Conservation (phyloP, 1,140 invertebrate genomes). For the Nomia melanderi region DNA sequence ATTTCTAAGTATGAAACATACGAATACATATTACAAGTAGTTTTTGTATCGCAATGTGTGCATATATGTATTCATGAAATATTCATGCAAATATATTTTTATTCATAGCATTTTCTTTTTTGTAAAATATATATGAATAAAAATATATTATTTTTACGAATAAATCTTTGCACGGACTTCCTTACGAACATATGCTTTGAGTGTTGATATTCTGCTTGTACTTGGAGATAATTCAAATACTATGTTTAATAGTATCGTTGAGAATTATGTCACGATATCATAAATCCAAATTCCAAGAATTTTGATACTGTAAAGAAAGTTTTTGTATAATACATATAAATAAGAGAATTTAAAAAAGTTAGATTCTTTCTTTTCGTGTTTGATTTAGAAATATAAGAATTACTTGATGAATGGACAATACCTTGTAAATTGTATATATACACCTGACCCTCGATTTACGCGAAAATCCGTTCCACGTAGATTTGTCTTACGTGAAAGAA, state of each 20-base stretch:
- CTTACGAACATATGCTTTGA: constrained; percentile 25
- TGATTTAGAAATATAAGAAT: not conserved
- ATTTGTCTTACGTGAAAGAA: no score
- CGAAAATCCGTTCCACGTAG: no score
- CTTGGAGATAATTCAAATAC: constrained; percentile 17
- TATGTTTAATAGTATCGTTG: constrained; percentile 24
- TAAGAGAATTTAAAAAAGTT: not conserved
- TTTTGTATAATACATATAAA: not conserved
- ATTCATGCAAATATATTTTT: constrained; percentile 35
- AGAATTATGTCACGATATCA: constrained; percentile 35
- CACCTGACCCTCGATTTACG: no score
- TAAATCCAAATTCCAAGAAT: constrained; percentile 51
- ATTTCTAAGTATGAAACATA: constrained; percentile 3
- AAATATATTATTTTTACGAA: constrained; percentile 32
- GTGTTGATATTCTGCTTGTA: constrained; percentile 8
- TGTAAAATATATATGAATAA: constrained; percentile 28
- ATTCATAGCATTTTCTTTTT: constrained; percentile 14
- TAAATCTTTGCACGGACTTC: not conserved
- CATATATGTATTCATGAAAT: not conserved
- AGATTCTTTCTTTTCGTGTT: not conserved
- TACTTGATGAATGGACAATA: constrained; percentile 16
- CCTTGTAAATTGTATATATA: constrained; percentile 5
- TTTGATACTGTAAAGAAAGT: constrained; percentile 54
- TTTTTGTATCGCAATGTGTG: not conserved
- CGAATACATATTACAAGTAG: not conserved